Base-by-base conservation (phyloP, 2,888 invertebrate species). In the Neoscelio sp. region DNA sequence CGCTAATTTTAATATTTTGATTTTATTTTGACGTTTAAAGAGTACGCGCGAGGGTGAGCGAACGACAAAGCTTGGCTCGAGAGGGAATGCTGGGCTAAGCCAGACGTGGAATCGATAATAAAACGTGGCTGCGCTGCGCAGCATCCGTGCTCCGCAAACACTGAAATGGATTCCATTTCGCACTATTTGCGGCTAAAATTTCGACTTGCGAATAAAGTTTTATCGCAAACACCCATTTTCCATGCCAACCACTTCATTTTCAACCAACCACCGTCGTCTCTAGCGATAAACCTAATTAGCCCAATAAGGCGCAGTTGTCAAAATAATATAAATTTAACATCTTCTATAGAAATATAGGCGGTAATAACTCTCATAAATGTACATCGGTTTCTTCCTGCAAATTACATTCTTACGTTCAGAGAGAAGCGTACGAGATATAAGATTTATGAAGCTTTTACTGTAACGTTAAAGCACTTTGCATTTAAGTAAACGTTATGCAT, bases 91-190 rank as follows among this genome's bases (percentile, higher is more conserved):
- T 67, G 65, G 75, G 75, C 56, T 65, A 20, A 68, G 70, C 71
- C 68, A 81, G 84, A 84, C 83, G 77, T 67, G 76, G 82, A 88
- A 89, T 89, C 89, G 88, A 89, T 89, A 89, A 86, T 88, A 87
- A 88, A 88, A 77, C 77, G 58, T 77, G 65, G 88, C 89, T 87
- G 88, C 82, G 85, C 85, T 84, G 80, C 83, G 82, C 76, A 82
- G 83, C 84, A 83, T 78, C 80, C 84, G 84, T 85, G 78, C 73
- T 78, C 67, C 44, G 65, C 58, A 54, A 73, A 52, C 70, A 48
- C 60, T 26, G 26, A 77, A 71, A 56, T 71, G 64, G 65, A 65
- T 54, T 71, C 60, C 77, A 52, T 60, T 73, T 75, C 64, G 38
- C 54, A 54, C 30, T 60, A 60, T 68, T 67, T 60, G 60, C 38